Evolutionary conservation across 2,797 vertebrate species (phyloP).

Genomic region (Macrochelys suwanniensis): DNA sequence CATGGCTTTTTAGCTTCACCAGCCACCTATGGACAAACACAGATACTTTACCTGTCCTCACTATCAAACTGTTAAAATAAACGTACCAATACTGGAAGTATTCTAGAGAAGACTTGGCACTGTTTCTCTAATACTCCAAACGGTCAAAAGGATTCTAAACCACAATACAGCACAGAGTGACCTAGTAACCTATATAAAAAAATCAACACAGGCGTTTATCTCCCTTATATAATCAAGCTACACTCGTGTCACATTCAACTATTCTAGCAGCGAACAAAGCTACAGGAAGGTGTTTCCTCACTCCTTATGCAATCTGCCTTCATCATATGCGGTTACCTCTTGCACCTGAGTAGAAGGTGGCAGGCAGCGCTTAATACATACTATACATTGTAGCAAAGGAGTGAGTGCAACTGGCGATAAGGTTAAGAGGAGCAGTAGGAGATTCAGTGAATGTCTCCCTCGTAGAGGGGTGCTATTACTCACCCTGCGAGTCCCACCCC

Average conservation of each 20-base stretch:
- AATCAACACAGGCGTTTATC: neutral
- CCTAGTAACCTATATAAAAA: constrained; percentile 46
- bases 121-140: neutral
- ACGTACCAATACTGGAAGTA: neutral
- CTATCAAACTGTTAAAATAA: neutral
- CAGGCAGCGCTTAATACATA: rapidly evolving
- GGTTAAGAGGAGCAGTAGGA: neutral
- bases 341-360: neutral
- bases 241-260: neutral
- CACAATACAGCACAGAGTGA: neutral
- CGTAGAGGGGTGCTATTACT: neutral
- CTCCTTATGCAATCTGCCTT: neutral
- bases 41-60: neutral
- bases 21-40: neutral
- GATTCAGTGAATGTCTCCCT: no score
- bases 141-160: neutral
- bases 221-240: neutral
- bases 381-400: no score
- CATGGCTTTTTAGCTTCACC: neutral
- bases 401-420: neutral
- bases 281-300: neutral
- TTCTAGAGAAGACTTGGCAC: neutral
- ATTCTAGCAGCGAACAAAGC: rapidly evolving
- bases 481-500: neutral
- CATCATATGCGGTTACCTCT: rapidly evolving